Evolutionary conservation across 2,113 vertebrate genomes (phyloP).

Genomic region (Suncus etruscus): DNA sequence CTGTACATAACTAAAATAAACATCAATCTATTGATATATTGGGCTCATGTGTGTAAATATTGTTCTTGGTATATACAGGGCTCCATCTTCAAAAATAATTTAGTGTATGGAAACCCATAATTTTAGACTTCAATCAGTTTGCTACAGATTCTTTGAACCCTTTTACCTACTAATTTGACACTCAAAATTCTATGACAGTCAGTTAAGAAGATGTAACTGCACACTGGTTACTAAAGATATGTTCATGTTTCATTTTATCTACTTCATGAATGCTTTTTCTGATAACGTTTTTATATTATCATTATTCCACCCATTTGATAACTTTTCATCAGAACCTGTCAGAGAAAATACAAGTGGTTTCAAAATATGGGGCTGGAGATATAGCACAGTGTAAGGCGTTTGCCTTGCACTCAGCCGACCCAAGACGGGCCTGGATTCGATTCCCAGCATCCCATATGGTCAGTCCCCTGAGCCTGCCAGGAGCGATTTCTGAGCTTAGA

Average conservation of each 20-base stretch:
- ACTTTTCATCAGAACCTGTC: not conserved
- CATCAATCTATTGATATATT: not conserved
- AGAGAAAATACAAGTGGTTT: not conserved
- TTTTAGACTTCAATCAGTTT: not conserved
- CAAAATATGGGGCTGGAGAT: not conserved
- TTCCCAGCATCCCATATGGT: too few species aligned
- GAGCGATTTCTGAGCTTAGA: too few species aligned
- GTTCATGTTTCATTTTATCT: not conserved
- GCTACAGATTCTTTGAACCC: not conserved
- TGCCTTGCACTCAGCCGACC: too few species aligned
- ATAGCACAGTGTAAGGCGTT: too few species aligned
- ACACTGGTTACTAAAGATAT: not conserved
- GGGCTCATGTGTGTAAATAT: constrained; percentile 12
- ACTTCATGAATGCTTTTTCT: not conserved
- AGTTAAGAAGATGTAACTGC: not conserved
- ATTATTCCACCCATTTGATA: not conserved
- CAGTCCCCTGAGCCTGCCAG: too few species aligned
- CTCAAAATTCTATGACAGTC: not conserved
- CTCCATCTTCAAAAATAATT: not conserved
- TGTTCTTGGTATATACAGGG: not conserved
- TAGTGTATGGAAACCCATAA: not conserved
- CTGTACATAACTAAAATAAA: not conserved
- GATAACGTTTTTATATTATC: not conserved
- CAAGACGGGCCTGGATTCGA: too few species aligned
- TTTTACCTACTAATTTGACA: constrained; percentile 19